Percentiles rank a stretch among this genome's conserved stretches.
Conservation (phyloP, 1,140 invertebrate genomes). For the Zaprionus kolodkinae region DNA sequence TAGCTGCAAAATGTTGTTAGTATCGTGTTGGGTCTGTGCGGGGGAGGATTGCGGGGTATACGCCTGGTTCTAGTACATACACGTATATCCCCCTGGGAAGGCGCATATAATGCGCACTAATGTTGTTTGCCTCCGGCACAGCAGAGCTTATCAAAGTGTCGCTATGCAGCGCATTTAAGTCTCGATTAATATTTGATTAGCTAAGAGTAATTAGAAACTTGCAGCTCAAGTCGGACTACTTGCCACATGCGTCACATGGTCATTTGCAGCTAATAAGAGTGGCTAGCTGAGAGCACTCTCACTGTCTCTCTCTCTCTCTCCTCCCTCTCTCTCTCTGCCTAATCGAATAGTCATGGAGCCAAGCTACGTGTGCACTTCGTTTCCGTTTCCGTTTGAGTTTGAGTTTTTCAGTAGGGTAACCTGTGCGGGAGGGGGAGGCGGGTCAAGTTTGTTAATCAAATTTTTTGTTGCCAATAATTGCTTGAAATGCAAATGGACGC, state of each 20-base stretch:
- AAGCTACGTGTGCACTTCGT: conserved; percentile 49
- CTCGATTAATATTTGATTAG: conserved; percentile 76
- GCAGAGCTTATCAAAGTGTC: conserved; percentile 52
- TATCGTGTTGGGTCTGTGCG: not conserved
- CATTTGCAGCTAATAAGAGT: conserved; percentile 47
- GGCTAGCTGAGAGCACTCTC: not conserved
- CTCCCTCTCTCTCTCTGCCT: conserved; percentile 8
- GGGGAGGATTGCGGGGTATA: not conserved
- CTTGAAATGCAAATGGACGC: conserved; percentile 79
- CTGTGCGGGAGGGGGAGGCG: not conserved
- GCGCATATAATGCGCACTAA: conserved; percentile 78
- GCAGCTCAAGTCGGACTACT: conserved; percentile 14
- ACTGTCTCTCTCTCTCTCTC: not conserved
- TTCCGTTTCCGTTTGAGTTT: conserved; percentile 33
- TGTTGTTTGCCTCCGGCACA: conserved; percentile 61
- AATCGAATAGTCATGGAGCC: conserved; percentile 71
- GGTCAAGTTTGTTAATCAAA: conserved; percentile 69
- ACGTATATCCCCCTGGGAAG: conserved; percentile 48
- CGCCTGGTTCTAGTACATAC: too few relatives aligned
- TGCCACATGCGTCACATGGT: conserved; percentile 24
- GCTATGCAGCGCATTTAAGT: conserved; percentile 44
- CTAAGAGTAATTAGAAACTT: conserved; percentile 74
- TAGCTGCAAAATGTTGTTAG: conserved; percentile 74
- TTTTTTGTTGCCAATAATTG: conserved; percentile 76
- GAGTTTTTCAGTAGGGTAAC: conserved; percentile 25